Percentiles rank a stretch among this genome's conserved stretches.
Evolutionary conservation across 2,888 invertebrate genomes (phyloP).

Genomic region (Nycteola revayana): DNA sequence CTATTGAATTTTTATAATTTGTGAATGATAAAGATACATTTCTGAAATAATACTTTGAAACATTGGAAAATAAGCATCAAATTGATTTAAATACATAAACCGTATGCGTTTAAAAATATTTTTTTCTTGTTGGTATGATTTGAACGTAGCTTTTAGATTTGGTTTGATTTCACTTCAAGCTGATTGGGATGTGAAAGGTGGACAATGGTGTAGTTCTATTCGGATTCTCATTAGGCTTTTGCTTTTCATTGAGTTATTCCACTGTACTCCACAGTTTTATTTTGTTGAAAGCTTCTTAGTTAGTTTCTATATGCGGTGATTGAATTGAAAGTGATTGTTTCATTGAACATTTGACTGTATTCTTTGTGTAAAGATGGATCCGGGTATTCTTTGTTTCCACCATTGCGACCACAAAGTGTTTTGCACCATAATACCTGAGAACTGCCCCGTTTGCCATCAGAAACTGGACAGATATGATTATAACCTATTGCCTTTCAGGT

Average conservation of each 20-base stretch:
- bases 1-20: too few relatives aligned
- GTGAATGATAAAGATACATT: too few relatives aligned
- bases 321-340: constrained; percentile 36
- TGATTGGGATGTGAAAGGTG: constrained; percentile 56
- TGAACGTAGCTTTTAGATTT: too few relatives aligned
- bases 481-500: constrained; percentile 90
- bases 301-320: constrained; percentile 22
- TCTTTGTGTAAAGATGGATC: constrained; percentile 81
- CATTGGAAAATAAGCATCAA: too few relatives aligned
- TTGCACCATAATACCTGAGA: constrained; percentile 89
- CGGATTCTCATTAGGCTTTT: constrained; percentile 51
- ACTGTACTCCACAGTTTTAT: constrained; percentile 32
- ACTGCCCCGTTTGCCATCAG: constrained; percentile 89
- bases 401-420: constrained; percentile 93
- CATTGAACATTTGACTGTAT: constrained; percentile 47
- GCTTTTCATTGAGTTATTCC: constrained; percentile 48
- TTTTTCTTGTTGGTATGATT: too few relatives aligned
- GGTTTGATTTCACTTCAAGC: too few relatives aligned
- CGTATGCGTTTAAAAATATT: too few relatives aligned
- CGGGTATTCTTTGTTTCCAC: constrained; percentile 94
- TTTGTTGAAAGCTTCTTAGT: constrained; percentile 35
- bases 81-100: too few relatives aligned
- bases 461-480: constrained; percentile 81
- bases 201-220: constrained; percentile 42
- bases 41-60: too few relatives aligned